Evolutionary conservation across 2,888 invertebrate genomes (phyloP), one percentile per base, ranked within the genome.

Genomic region (Ectemnius lituratus): DNA sequence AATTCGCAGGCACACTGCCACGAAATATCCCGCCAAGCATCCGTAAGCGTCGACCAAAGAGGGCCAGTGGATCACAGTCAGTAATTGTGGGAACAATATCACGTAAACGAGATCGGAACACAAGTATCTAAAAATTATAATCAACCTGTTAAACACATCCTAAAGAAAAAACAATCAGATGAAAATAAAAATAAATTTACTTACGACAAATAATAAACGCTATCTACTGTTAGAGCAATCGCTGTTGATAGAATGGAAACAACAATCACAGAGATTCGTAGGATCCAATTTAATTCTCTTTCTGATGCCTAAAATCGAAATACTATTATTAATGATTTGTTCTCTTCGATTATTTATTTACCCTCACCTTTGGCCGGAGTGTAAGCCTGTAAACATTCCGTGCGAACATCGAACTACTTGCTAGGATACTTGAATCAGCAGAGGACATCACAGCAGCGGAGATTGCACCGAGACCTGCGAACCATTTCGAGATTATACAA

Each of bases 381-480:
- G 94, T 93, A 61, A 94, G 90, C 86, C 94, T 94, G 90, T 95
- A 95, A 62, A 95, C 92, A 87, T 95, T 95, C 78, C 94, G 91
- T 18, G 95, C 93, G 88, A 95, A 95, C 94, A 95, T 94, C 23
- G 95, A 94, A 78, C 94, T 94, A 37, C 95, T 95, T 0, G 94
- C 93, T 13, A 95, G 91, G 60, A 95, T 94, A 64, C 94, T 94
- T 2, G 95, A 95, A 87, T 95, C 95, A 0, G 95, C 94, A 2
- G 95, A 95, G 0, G 95, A 94, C 95, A 95, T 95, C n/a, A 95
- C 94, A 5, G 95, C 95, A 0, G 95, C 95, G 0, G 94, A 94
- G 49, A 95, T 94, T 4, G 95, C 94, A 14, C 95, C 95, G 23
- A 95, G 92, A 56, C 95, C 95, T 90, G 57, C 8, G 0, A 60